Evolutionary conservation across 2,888 invertebrate genomes (phyloP).

Genomic region (Pterostichus madidus): DNA sequence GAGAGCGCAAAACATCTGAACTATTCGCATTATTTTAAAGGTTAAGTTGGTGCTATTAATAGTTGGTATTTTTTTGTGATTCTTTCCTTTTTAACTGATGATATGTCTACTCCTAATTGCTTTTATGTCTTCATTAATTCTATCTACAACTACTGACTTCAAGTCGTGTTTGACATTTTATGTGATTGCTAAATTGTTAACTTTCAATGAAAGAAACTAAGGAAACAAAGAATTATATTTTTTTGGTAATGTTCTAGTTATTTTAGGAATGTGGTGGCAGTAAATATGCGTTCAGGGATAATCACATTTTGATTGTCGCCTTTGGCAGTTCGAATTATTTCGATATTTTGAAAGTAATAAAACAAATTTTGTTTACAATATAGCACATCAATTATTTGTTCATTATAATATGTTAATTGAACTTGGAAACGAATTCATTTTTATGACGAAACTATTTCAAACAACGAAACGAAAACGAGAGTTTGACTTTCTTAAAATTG

Average conservation of each 20-base stretch:
- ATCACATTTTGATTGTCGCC: slow-evolving; percentile 25
- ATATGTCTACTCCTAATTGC: background rate
- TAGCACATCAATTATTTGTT: slow-evolving; percentile 16
- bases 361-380: slow-evolving; percentile 12
- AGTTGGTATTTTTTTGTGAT: slow-evolving; percentile 22
- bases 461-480: slow-evolving; percentile 21
- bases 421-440: slow-evolving; percentile 4
- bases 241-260: background rate
- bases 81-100: slow-evolving; percentile 52
- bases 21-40: slow-evolving; percentile 63
- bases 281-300: slow-evolving; percentile 12
- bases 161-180: slow-evolving; percentile 11
- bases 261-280: background rate
- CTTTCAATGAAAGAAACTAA: too few relatives aligned
- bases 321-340: slow-evolving; percentile 5
- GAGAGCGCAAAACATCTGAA: slow-evolving; percentile 59
- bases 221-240: background rate
- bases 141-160: slow-evolving; percentile 12
- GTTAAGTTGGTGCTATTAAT: slow-evolving; percentile 61
- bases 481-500: slow-evolving; percentile 28
- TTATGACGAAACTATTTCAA: slow-evolving; percentile 13
- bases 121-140: slow-evolving; percentile 38
- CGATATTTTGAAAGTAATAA: slow-evolving; percentile 7
- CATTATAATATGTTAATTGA: slow-evolving; percentile 46
- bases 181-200: background rate